Conservation (phyloP, 2,888 invertebrate species). For the Stenotaenia linearis region DNA sequence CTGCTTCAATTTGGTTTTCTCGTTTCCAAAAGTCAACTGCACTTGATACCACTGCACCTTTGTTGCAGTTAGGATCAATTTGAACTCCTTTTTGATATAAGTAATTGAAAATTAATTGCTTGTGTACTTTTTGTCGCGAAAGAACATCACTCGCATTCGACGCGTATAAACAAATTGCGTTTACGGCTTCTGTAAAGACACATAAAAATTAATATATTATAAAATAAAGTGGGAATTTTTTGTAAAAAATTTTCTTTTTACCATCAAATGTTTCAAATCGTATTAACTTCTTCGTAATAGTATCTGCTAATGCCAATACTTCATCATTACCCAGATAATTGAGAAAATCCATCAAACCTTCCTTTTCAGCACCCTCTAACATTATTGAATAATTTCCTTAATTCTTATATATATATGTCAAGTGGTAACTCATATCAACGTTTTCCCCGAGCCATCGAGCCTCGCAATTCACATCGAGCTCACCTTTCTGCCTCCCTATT, state of each 20-base stretch:
- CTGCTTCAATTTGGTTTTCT: not conserved
- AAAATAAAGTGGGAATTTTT: not conserved
- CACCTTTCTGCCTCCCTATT: no score
- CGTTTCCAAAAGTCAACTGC: not conserved
- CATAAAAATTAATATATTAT: not conserved
- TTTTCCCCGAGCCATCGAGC: no score
- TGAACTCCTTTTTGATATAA: conserved; percentile 51
- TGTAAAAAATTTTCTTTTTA: not conserved
- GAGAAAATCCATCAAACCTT: not conserved
- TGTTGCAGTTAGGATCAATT: conserved; percentile 52
- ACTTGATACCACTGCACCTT: conserved; percentile 47
- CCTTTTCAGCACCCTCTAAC: not conserved
- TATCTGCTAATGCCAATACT: not conserved
- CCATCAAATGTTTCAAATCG: not conserved
- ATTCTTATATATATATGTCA: no score
- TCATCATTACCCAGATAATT: not conserved
- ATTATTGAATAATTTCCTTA: no score
- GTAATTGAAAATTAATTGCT: conserved; percentile 55
- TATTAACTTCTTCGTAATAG: not conserved
- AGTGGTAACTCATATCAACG: no score
- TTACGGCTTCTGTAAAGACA: not conserved
- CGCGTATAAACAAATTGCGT: not conserved
- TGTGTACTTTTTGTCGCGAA: conserved; percentile 47
- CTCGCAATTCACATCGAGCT: no score
- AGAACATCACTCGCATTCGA: not conserved